Conservation (phyloP, 2,888 invertebrate genomes). For the Gasteruption jaculator region DNA sequence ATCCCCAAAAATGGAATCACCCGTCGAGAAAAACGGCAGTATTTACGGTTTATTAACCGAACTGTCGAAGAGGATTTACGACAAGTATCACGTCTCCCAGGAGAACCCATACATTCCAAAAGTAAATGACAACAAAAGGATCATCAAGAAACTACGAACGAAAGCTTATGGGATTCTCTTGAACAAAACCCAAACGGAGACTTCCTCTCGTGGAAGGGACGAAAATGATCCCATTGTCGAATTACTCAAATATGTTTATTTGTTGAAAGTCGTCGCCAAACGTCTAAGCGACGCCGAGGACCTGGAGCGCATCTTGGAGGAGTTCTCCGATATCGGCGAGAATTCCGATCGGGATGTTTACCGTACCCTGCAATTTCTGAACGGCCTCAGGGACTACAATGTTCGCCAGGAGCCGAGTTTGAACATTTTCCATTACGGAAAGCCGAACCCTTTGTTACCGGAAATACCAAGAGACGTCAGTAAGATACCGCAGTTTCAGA, state of each 20-base stretch:
- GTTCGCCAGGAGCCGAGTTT: no score
- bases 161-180: constrained; percentile 43
- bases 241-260: constrained; percentile 40
- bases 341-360: constrained; percentile 23
- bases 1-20: no score
- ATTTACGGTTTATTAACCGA: no score
- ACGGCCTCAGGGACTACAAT: no score
- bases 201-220: no score
- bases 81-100: constrained; percentile 13
- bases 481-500: constrained; percentile 34
- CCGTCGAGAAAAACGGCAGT: no score
- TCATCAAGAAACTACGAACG: constrained; percentile 33
- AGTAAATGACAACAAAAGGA: constrained; percentile 23
- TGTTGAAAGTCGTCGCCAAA: constrained; percentile 30
- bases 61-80: no score
- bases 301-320: constrained; percentile 33
- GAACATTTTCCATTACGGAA: constrained; percentile 40
- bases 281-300: constrained; percentile 30
- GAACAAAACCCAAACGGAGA: constrained; percentile 37
- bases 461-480: constrained; percentile 24
- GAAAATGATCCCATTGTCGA: constrained; percentile 38
- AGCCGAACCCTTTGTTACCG: constrained; percentile 34
- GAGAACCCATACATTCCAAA: constrained; percentile 22
- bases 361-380: constrained; percentile 34
- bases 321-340: constrained; percentile 23